Evolutionary conservation across 2,797 vertebrate species (phyloP).

Genomic region (Hephaestus fuliginosus): DNA sequence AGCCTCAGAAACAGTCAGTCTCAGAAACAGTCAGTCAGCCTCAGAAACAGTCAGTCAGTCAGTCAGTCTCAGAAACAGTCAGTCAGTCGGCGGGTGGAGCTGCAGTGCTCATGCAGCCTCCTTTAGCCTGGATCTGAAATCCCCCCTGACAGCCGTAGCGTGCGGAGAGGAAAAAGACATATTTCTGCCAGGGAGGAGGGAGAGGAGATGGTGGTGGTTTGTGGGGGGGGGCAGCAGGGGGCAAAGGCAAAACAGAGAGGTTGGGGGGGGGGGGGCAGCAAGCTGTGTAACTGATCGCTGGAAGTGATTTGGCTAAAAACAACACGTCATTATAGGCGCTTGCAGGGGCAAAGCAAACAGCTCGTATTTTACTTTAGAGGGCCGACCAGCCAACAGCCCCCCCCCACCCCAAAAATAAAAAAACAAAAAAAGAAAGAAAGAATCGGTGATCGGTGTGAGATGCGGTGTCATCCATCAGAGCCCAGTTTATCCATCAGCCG

Average conservation of each 20-base stretch:
- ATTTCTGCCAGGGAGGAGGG: slow-evolving; percentile 88
- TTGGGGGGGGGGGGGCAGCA: slow-evolving; percentile 73
- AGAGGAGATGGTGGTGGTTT: slow-evolving; percentile 78
- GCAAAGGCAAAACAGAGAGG: slow-evolving; percentile 83
- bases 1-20: no score
- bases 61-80: no score
- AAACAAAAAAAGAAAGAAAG: background rate
- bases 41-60: no score
- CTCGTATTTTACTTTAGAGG: slow-evolving; percentile 89
- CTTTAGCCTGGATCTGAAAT: slow-evolving; percentile 87
- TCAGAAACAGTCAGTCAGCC: no score
- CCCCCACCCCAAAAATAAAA: no score
- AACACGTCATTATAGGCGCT: slow-evolving; percentile 94
- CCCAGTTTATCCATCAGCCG: slow-evolving; percentile 60
- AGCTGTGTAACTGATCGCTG: slow-evolving; percentile 91
- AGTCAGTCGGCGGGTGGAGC: slow-evolving; percentile 50
- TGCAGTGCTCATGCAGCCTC: slow-evolving; percentile 66
- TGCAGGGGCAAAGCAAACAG: slow-evolving; percentile 94
- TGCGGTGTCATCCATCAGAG: slow-evolving; percentile 55
- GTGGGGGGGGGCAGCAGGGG: slow-evolving; percentile 73
- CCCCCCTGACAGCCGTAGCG: slow-evolving; percentile 92
- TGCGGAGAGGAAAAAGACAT: slow-evolving; percentile 92
- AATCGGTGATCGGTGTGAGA: slow-evolving; percentile 21
- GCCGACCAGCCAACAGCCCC: background rate
- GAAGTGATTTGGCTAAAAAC: slow-evolving; percentile 97